Conservation (phyloP, 2,888 invertebrate genomes). For the Eudasyphora cyanicolor region DNA sequence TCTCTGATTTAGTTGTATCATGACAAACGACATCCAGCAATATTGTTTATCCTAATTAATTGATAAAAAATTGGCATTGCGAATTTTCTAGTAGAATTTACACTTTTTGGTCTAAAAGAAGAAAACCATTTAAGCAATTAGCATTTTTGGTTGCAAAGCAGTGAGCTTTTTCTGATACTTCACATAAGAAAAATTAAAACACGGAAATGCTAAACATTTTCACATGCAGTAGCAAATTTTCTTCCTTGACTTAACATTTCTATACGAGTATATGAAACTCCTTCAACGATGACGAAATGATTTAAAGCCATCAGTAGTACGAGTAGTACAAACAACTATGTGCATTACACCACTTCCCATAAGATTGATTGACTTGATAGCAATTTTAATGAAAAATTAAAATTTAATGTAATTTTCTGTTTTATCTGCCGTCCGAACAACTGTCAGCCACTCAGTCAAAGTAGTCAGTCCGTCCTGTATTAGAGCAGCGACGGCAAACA, state of each 20-base stretch:
- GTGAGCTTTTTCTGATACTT: too few species aligned
- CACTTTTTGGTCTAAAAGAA: too few species aligned
- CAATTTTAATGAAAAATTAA: constrained; percentile 65
- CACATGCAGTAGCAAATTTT: constrained; percentile 15
- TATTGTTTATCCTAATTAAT: too few species aligned
- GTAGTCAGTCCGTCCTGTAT: background rate
- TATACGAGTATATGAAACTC: too few species aligned
- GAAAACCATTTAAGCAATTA: too few species aligned
- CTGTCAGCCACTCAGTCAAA: background rate
- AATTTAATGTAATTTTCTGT: constrained; percentile 57
- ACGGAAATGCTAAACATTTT: constrained; percentile 27
- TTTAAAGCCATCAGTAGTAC: constrained; percentile 3
- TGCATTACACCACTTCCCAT: constrained; percentile 50
- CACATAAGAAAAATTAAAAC: too few species aligned
- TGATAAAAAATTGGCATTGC: too few species aligned
- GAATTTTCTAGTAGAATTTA: too few species aligned
- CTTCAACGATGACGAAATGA: background rate
- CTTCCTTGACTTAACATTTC: background rate
- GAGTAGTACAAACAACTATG: too few species aligned
- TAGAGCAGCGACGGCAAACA: background rate
- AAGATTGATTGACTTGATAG: constrained; percentile 66
- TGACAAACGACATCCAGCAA: too few species aligned
- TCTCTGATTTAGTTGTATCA: too few species aligned
- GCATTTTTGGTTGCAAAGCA: too few species aligned
- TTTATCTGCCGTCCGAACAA: background rate